phyloP scores from a whole-genome alignment of 2,797 vertebrate species.

The Tragopan temminckii region DNA sequence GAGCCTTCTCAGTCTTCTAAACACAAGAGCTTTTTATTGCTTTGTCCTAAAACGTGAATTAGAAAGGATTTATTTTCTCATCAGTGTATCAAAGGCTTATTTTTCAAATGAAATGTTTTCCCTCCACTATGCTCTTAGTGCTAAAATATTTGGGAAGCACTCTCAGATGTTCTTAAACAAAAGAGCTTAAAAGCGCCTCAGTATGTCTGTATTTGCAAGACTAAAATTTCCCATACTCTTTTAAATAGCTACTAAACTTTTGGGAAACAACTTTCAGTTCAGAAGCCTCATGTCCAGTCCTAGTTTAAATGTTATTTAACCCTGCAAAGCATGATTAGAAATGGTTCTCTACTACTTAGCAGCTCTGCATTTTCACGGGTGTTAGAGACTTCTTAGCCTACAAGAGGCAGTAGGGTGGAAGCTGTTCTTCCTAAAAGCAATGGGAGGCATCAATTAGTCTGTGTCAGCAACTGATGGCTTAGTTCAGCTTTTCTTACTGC shows the following conservation, averaged over 20 bases:
- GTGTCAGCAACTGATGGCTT: neutral
- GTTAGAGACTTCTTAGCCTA: neutral
- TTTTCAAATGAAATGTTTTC: conserved; percentile 46
- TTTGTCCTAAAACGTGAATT: conserved; percentile 2
- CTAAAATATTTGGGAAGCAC: neutral
- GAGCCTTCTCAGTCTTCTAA: conserved; percentile 31
- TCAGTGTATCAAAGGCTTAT: conserved; percentile 15
- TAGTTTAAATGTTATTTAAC: neutral
- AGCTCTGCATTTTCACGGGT: neutral
- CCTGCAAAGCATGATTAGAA: neutral
- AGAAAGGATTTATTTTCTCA: neutral
- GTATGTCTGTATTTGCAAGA: neutral
- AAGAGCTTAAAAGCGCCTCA: neutral
- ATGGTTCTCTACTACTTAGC: neutral
- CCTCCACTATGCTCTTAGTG: neutral
- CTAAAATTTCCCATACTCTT: neutral
- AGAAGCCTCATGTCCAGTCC: neutral
- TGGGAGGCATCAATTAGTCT: neutral
- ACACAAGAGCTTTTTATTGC: neutral
- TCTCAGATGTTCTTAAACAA: neutral
- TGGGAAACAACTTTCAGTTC: neutral
- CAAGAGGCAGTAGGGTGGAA: neutral
- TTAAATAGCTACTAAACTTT: neutral
- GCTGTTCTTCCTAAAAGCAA: neutral
- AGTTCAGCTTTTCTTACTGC: neutral